Percentiles rank a stretch among this genome's conserved stretches.
Conservation (phyloP, 2,888 invertebrate species). For the Xylota sylvarum region DNA sequence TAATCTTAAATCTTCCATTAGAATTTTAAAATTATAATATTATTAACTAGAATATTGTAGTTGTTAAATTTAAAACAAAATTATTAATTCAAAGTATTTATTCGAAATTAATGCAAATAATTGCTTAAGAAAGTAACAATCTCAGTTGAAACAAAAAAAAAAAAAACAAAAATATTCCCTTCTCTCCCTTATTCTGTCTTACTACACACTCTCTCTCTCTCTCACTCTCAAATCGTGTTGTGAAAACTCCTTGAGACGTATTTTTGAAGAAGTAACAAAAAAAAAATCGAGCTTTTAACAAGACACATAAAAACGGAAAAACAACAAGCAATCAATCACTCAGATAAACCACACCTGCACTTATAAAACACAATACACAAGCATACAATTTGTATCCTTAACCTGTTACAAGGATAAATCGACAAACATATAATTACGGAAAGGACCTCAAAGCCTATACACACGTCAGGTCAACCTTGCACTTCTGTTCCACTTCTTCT, state of each 20-base stretch:
- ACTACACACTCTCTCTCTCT: background rate
- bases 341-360: conserved; percentile 61
- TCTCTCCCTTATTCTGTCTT: background rate
- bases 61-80: conserved; percentile 42
- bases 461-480: conserved; percentile 66
- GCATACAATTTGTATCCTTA: conserved; percentile 51
- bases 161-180: background rate
- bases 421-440: conserved; percentile 25
- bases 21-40: conserved; percentile 66
- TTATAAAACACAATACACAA: conserved; percentile 22
- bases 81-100: conserved; percentile 24
- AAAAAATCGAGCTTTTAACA: conserved; percentile 67
- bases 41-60: conserved; percentile 34
- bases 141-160: conserved; percentile 1
- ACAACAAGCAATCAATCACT: conserved; percentile 70
- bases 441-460: conserved; percentile 56
- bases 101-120: conserved; percentile 32
- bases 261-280: conserved; percentile 29
- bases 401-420: conserved; percentile 69
- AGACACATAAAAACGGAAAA: conserved; percentile 64
- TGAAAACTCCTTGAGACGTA: conserved; percentile 64
- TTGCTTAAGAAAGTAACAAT: conserved; percentile 8
- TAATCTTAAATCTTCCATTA: conserved; percentile 77
- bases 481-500: conserved; percentile 56
- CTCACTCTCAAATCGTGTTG: conserved; percentile 73